phyloP scores from a whole-genome alignment of 1,140 invertebrate species.

The Subanguina moxae region DNA sequence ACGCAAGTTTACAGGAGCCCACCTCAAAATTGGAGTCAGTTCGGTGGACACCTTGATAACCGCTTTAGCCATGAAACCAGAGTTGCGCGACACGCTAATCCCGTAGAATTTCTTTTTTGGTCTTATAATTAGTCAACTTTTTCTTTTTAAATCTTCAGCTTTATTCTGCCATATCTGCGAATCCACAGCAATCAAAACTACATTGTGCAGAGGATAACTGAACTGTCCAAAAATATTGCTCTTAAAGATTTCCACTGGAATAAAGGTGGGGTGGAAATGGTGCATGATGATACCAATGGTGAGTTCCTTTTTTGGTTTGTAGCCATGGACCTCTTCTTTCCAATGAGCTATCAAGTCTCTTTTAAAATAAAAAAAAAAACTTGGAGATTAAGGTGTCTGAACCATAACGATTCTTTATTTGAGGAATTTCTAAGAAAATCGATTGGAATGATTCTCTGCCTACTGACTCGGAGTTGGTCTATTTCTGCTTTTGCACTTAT shows the following conservation, averaged over 20 bases:
- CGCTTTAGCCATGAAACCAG: not conserved
- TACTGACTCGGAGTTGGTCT: constrained; percentile 24
- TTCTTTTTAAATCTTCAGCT: not conserved
- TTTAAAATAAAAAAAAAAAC: too few relatives aligned
- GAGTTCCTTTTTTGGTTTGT: too few relatives aligned
- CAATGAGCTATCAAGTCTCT: too few relatives aligned
- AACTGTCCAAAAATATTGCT: constrained; percentile 24
- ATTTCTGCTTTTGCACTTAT: constrained; percentile 24
- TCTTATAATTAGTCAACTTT: too few relatives aligned
- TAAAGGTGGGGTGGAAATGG: constrained; percentile 13
- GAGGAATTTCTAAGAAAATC: constrained; percentile 11
- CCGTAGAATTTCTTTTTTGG: not conserved
- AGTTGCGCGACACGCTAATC: constrained; percentile 19
- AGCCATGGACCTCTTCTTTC: too few relatives aligned
- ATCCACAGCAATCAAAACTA: constrained; percentile 38
- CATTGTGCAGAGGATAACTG: constrained; percentile 28
- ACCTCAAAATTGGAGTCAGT: constrained; percentile 25
- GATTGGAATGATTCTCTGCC: constrained; percentile 20
- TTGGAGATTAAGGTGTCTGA: too few relatives aligned
- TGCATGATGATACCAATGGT: constrained; percentile 19
- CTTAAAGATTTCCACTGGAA: constrained; percentile 27
- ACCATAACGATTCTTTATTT: not conserved
- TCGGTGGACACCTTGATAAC: constrained; percentile 6
- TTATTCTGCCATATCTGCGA: constrained; percentile 31
- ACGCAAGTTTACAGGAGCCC: constrained; percentile 17